Percentiles rank a stretch among this genome's conserved stretches.
Conservation (phyloP, 1,140 invertebrate genomes). For the Drosophila albomicans region DNA sequence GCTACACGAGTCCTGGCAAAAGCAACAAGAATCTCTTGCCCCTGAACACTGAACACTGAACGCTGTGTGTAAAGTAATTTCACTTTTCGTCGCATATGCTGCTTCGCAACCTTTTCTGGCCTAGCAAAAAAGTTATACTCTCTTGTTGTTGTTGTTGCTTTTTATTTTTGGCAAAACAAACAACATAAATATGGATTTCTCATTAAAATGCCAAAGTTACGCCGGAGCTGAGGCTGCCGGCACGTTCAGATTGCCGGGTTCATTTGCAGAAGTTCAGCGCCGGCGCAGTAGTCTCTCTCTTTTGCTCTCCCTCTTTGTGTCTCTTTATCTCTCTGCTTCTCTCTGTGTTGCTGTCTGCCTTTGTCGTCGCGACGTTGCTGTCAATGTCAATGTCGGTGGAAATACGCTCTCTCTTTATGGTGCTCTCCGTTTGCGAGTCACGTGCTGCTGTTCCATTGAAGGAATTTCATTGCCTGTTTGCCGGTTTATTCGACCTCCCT, state of each 20-base stretch:
- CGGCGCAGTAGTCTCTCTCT: conserved; percentile 44
- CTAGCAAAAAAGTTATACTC: conserved; percentile 34
- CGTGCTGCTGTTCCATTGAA: conserved; percentile 74
- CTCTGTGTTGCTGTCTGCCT: conserved; percentile 4
- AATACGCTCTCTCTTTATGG: conserved; percentile 8
- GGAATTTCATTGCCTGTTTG: conserved; percentile 76
- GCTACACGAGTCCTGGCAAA: conserved; percentile 29
- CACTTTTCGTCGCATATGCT: conserved; percentile 80
- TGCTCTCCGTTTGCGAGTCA: conserved; percentile 53
- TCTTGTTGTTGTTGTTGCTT: conserved; percentile 13
- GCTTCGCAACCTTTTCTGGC: conserved; percentile 47
- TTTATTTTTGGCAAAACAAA: conserved; percentile 71
- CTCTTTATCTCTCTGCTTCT: conserved; percentile 27
- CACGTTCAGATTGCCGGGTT: conserved; percentile 50
- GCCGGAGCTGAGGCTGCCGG: conserved; percentile 52
- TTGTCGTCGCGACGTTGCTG: conserved; percentile 15
- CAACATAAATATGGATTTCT: conserved; percentile 84
- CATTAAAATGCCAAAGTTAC: conserved; percentile 81
- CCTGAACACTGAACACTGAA: not conserved
- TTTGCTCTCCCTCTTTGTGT: conserved; percentile 7
- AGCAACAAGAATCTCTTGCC: conserved; percentile 33
- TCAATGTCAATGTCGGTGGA: conserved; percentile 73
- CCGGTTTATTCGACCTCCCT: conserved; percentile 57
- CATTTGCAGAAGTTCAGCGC: conserved; percentile 14
- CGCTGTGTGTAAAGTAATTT: conserved; percentile 61